These are phyloP conservation scores for Microcaecilia unicolor DNA, from an alignment of 2,797 vertebrate genomes.

Conservation along the genomic window DNA sequence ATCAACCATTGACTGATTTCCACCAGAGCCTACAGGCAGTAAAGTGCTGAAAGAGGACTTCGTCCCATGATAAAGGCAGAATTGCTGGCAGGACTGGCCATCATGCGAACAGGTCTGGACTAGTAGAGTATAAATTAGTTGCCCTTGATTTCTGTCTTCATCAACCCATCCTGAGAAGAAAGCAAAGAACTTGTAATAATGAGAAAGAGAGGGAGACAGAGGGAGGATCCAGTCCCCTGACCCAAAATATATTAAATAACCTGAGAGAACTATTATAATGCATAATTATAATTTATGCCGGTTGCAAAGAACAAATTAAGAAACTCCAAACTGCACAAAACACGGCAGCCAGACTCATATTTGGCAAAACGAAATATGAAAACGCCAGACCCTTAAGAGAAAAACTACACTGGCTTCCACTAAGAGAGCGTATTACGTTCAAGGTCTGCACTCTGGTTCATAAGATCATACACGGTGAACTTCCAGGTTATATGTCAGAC, in stretches of 20 bases:
- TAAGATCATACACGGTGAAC: too few relatives aligned
- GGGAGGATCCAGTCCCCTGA: not conserved
- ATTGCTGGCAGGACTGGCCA: slow-evolving; percentile 27
- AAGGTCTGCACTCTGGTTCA: too few relatives aligned
- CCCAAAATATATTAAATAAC: not conserved
- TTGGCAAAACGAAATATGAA: too few relatives aligned
- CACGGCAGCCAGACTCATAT: too few relatives aligned
- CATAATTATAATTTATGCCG: too few relatives aligned
- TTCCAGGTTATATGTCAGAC: too few relatives aligned
- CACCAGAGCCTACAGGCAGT: slow-evolving; percentile 41
- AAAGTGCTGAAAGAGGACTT: slow-evolving; percentile 41
- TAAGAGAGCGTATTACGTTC: too few relatives aligned
- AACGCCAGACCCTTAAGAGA: too few relatives aligned
- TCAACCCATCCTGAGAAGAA: slow-evolving; percentile 52
- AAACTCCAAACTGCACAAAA: too few relatives aligned
- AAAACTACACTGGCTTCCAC: too few relatives aligned
- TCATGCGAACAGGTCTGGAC: slow-evolving; percentile 36
- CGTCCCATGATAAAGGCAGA: slow-evolving; percentile 64
- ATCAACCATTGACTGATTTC: slow-evolving; percentile 30
- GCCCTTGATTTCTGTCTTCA: slow-evolving; percentile 32
- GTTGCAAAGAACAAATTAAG: too few relatives aligned
- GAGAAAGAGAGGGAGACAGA: not conserved
- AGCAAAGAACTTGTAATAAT: not conserved
- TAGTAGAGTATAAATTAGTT: slow-evolving; percentile 61
- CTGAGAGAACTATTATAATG: not conserved